A percentile compares a stretch with the other conserved stretches of the same genome.
These are phyloP conservation scores for Sarcophaga bullata DNA, from an alignment of 1,140 invertebrate genomes.

Conservation along the genomic window DNA sequence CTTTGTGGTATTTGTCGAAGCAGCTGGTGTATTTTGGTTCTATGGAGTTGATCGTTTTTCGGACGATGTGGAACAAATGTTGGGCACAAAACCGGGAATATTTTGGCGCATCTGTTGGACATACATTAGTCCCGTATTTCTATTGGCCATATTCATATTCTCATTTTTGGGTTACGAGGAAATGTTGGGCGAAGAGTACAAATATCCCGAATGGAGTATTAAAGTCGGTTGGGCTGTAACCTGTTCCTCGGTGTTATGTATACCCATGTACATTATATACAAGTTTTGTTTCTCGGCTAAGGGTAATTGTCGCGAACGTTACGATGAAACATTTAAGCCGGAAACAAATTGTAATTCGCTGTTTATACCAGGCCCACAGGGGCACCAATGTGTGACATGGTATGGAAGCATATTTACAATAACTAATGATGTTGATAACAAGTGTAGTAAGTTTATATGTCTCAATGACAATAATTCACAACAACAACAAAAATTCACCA, in stretches of 20 bases:
- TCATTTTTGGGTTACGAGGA: constrained; percentile 88
- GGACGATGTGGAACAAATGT: constrained; percentile 89
- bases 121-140: constrained; percentile 87
- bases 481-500: constrained; percentile 51
- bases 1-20: constrained; percentile 96
- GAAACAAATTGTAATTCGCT: constrained; percentile 55
- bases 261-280: constrained; percentile 88
- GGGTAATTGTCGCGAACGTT: constrained; percentile 66
- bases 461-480: constrained; percentile 39
- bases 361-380: constrained; percentile 61
- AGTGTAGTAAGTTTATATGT: constrained; percentile 33
- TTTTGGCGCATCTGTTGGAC: constrained; percentile 96
- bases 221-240: constrained; percentile 91
- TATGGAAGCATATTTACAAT: background rate
- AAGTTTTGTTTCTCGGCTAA: constrained; percentile 78
- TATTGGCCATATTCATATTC: constrained; percentile 91
- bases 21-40: constrained; percentile 96
- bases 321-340: constrained; percentile 56
- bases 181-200: constrained; percentile 86
- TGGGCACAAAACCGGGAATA: constrained; percentile 84
- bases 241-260: constrained; percentile 90
- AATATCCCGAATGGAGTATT: constrained; percentile 91
- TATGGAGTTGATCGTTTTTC: constrained; percentile 92
- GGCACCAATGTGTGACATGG: constrained; percentile 66
- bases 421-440: background rate